phyloP scores from a whole-genome alignment of 2,797 vertebrate genomes.

The Acanthornis magna region DNA sequence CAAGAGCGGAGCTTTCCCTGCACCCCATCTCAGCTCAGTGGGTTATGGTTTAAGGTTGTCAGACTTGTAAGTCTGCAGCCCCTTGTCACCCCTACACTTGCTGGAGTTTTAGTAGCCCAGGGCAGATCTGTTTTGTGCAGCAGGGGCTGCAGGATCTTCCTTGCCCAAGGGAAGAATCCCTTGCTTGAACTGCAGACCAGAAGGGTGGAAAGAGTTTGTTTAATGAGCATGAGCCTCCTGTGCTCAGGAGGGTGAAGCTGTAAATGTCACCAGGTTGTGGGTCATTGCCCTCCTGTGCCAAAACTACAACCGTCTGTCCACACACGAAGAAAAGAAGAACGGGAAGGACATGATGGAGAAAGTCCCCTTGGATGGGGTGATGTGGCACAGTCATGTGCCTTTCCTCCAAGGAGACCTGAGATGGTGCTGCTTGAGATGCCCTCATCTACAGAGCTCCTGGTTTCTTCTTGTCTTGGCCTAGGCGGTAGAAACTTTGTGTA shows the following conservation, averaged over 20 bases:
- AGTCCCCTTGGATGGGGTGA: neutral
- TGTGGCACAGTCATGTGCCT: neutral
- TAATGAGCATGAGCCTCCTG: neutral
- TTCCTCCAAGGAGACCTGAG: neutral
- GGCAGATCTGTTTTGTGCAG: neutral
- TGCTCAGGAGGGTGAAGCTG: neutral
- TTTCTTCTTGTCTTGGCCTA: neutral
- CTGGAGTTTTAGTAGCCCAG: neutral
- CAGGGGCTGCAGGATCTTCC: neutral
- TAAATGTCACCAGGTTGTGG: neutral
- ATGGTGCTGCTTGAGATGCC: neutral
- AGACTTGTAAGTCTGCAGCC: neutral
- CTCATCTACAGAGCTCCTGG: neutral
- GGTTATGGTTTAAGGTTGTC: neutral
- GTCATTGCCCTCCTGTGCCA: neutral
- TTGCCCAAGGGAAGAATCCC: neutral
- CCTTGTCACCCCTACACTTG: neutral
- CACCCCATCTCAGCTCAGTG: neutral
- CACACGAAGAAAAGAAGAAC: neutral
- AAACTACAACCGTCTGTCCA: neutral
- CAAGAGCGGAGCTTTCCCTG: neutral
- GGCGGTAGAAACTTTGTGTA: conserved; percentile 37
- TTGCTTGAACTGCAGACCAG: neutral
- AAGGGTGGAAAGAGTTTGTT: neutral
- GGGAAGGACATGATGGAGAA: neutral